phyloP scores from a whole-genome alignment of 2,888 invertebrate genomes.

The Scelioninae gen. 1 region DNA sequence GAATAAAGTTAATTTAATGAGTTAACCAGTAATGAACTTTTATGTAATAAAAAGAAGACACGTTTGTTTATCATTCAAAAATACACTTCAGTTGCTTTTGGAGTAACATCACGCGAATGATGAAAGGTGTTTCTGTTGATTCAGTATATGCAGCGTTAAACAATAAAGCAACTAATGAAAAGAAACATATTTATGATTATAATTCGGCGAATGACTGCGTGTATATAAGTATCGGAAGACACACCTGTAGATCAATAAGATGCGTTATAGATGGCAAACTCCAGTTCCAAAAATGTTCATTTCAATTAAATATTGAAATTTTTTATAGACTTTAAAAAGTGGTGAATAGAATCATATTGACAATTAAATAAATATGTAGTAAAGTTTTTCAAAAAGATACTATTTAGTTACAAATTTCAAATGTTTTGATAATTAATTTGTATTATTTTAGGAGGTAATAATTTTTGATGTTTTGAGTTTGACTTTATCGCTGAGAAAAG shows the following conservation, averaged over 20 bases:
- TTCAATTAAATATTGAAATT: too few relatives aligned
- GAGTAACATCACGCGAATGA: constrained; percentile 3
- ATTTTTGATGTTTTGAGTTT: neutral
- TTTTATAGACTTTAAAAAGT: too few relatives aligned
- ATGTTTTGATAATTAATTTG: too few relatives aligned
- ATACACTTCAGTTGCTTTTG: constrained; percentile 8
- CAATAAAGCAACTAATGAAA: constrained; percentile 28
- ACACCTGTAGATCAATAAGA: constrained; percentile 9
- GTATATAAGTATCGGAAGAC: neutral
- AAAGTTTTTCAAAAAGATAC: too few relatives aligned
- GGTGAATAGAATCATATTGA: too few relatives aligned
- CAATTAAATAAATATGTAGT: too few relatives aligned
- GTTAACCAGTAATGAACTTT: constrained; percentile 11
- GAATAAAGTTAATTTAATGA: constrained; percentile 3
- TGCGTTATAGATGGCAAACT: neutral
- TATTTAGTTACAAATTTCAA: too few relatives aligned
- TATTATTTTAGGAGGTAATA: neutral
- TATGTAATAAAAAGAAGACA: neutral
- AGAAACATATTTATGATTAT: constrained; percentile 41
- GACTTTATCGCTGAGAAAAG: neutral
- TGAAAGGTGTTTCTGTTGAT: constrained; percentile 16
- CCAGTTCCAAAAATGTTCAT: too few relatives aligned
- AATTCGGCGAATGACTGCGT: constrained; percentile 7
- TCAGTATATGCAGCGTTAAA: constrained; percentile 27
- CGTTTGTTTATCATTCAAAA: constrained; percentile 19